Conservation (phyloP, 2,113 vertebrate genomes). For the Aspidoscelis tigris region DNA sequence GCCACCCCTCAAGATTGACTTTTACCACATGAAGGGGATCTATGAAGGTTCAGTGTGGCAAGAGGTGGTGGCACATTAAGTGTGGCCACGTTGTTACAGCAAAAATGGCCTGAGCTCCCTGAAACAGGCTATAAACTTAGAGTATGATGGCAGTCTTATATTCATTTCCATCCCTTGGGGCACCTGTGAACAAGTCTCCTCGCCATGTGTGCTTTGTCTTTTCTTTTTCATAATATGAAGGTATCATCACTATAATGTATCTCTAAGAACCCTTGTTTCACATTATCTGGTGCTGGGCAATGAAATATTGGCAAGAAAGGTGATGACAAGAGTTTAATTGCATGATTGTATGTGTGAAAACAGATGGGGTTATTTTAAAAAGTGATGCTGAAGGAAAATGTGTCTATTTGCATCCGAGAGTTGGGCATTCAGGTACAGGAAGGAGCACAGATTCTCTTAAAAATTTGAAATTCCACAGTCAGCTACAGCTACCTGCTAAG, state of each 20-base stretch:
- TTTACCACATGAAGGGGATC: no score
- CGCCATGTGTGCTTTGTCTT: background rate
- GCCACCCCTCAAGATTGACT: no score
- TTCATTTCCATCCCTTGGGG: background rate
- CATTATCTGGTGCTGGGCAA: background rate
- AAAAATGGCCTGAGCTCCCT: no score
- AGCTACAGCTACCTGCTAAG: constrained; percentile 72
- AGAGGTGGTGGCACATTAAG: no score
- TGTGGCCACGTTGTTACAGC: no score
- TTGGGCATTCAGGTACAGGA: constrained; percentile 1
- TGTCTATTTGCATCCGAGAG: constrained; percentile 22
- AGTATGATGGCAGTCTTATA: background rate
- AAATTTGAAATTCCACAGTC: constrained; percentile 59
- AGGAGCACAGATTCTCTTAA: constrained; percentile 38
- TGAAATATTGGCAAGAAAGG: constrained; percentile 57
- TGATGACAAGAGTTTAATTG: constrained; percentile 61
- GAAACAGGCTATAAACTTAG: no score
- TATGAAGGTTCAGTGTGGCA: no score
- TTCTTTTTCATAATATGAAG: background rate
- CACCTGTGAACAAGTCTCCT: background rate
- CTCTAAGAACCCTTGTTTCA: background rate
- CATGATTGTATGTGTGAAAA: constrained; percentile 57
- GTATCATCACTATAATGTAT: background rate
- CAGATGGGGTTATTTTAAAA: constrained; percentile 46
- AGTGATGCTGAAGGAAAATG: constrained; percentile 5